Conservation (phyloP, 2,888 invertebrate genomes). For the Lasioglossum oenotherae region DNA sequence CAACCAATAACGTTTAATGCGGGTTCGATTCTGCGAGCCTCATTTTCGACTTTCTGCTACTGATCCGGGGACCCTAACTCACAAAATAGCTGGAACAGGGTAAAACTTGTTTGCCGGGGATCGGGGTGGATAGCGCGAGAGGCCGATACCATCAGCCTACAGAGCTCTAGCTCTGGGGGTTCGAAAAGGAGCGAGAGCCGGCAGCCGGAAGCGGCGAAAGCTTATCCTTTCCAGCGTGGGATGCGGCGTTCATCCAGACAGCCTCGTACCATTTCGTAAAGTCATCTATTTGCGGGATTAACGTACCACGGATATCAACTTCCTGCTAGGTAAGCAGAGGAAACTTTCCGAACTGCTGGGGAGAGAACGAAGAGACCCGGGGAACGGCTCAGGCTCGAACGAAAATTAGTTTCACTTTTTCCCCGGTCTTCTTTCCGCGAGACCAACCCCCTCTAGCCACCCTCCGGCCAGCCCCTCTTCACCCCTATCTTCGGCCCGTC, state of each 20-base stretch:
- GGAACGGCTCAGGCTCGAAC: constrained; percentile 59
- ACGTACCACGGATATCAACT: constrained; percentile 71
- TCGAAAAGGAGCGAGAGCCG: constrained; percentile 43
- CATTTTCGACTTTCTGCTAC: constrained; percentile 6
- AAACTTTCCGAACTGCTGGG: constrained; percentile 61
- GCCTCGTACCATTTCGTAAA: constrained; percentile 70
- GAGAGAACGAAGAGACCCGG: constrained; percentile 40
- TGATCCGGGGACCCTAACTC: not conserved
- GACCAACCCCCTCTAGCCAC: not conserved
- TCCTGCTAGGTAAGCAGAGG: constrained; percentile 70
- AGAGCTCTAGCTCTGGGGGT: constrained; percentile 1
- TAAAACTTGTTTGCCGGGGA: constrained; percentile 37
- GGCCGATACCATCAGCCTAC: constrained; percentile 13
- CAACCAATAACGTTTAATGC: not conserved
- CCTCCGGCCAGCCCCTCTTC: constrained; percentile 7
- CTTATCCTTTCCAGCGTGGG: constrained; percentile 70
- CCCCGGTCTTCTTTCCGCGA: constrained; percentile 20
- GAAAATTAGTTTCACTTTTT: constrained; percentile 74
- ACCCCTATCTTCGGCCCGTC: constrained; percentile 6
- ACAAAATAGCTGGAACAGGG: constrained; percentile 13
- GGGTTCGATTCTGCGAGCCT: not conserved
- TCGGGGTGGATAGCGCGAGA: constrained; percentile 26
- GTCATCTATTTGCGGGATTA: constrained; percentile 74
- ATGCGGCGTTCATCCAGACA: constrained; percentile 64
- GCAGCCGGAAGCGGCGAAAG: constrained; percentile 42